Base-by-base conservation (phyloP, 1,140 invertebrate genomes). In the Hylaeus volcanicus region DNA sequence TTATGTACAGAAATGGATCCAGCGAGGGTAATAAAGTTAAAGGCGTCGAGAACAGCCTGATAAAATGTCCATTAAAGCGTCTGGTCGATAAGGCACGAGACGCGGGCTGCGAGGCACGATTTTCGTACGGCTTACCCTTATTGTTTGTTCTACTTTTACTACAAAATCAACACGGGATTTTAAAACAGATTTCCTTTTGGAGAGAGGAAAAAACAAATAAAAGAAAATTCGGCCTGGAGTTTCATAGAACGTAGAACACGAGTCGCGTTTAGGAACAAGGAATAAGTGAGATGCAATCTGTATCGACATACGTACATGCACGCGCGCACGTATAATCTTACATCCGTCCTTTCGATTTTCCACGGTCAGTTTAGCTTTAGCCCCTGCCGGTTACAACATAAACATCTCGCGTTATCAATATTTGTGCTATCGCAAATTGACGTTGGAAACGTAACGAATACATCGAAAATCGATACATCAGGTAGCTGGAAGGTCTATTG, bases 61-160 rank as follows among this genome's bases (percentile, higher is more conserved):
- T 75, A 80, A 80, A 80, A 80, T 61, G 79, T 80, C 72, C 79
- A 75, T 80, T 80, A 80, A 80, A 80, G 64, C 65, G 79, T 75
- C 72, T 75, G 64, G 48, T 80, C 73, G 63, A 80, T 69, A 75
- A 68, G 73, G 5, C 53, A 26, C 26, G 26, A 26, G 26, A 26
- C 26, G 26, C 26, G 26, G 26, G 26, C 26, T 26, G 26, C 26
- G 26, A 26, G 26, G 26, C 26, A 45, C 39, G 73, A 53, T 55
- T 75, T 55, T 68, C 79, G 14, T 56, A 75, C 12, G 1, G 8
- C 15, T 45, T 15, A 3, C 66, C 39, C 63, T 79, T 53, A 12
- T 26, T 26, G 26, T 26, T 26, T 26, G 26, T 26, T 26, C 26
- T 41, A 15, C 45, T 53, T 68, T 58, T 68, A 14, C 43, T 26